A percentile compares a stretch with the other conserved stretches of the same genome.
These are phyloP conservation scores for Notolepis coatsorum DNA, from an alignment of 2,797 vertebrate species.

Conservation along the genomic window DNA sequence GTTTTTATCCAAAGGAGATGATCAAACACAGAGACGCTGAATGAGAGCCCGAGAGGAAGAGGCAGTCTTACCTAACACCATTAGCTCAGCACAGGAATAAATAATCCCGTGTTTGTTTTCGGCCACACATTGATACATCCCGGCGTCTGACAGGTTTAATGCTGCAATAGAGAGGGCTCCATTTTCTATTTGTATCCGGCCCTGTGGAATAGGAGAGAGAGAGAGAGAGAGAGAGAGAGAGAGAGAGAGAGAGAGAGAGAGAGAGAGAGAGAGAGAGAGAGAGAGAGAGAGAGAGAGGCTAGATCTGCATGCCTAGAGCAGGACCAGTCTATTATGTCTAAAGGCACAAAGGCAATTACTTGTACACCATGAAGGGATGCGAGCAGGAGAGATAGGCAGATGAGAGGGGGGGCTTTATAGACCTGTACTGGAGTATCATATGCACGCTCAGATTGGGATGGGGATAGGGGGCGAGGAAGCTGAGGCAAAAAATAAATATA, in stretches of 20 bases:
- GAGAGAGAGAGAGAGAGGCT: not conserved
- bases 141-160: conserved; percentile 92
- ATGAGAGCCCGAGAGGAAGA: conserved; percentile 54
- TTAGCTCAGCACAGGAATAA: conserved; percentile 92
- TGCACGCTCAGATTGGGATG: conserved; percentile 25
- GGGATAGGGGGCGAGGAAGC: conserved; percentile 18
- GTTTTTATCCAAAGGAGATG: conserved; percentile 61
- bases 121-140: conserved; percentile 96
- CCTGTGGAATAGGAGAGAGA: conserved; percentile 75
- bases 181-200: conserved; percentile 92
- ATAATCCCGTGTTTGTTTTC: conserved; percentile 97
- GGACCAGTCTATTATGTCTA: conserved; percentile 56
- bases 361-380: conserved; percentile 44
- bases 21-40: conserved; percentile 55
- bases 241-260: not conserved
- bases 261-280: not conserved
- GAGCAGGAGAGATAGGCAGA: conserved; percentile 24
- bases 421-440: conserved; percentile 10
- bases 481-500: not conserved
- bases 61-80: conserved; percentile 90
- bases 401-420: conserved; percentile 9
- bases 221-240: conserved; percentile 57
- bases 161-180: conserved; percentile 90
- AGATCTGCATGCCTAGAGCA: conserved; percentile 28
- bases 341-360: conserved; percentile 71